These are phyloP conservation scores for Melanotaenia pygmaea DNA, from an alignment of 2,797 vertebrate genomes.

Conservation along the genomic window DNA sequence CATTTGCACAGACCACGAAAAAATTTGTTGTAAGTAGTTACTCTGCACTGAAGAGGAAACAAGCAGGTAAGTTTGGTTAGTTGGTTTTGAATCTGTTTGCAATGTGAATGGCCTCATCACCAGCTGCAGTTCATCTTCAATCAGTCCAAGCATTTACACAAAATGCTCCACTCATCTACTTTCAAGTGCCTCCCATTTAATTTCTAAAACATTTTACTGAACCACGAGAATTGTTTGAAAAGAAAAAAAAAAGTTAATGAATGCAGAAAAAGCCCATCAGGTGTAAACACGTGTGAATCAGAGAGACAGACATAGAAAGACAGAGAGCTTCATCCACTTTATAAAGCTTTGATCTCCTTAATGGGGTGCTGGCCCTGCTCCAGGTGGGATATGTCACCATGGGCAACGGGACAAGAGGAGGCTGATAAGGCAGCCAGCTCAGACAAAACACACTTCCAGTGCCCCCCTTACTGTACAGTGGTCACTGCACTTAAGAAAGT, in stretches of 20 bases:
- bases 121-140: slow-evolving; percentile 28
- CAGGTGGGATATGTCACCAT: slow-evolving; percentile 74
- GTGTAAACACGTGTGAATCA: slow-evolving; percentile 45
- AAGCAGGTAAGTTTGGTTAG: slow-evolving; percentile 21
- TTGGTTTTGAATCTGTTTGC: slow-evolving; percentile 24
- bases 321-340: slow-evolving; percentile 64
- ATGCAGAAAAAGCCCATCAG: slow-evolving; percentile 20
- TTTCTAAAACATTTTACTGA: slow-evolving; percentile 4
- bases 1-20: slow-evolving; percentile 13
- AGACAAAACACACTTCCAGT: slow-evolving; percentile 68
- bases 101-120: slow-evolving; percentile 13
- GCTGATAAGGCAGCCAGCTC: slow-evolving; percentile 67
- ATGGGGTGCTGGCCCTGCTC: slow-evolving; percentile 74
- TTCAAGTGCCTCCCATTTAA: not conserved
- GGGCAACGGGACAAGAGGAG: slow-evolving; percentile 73
- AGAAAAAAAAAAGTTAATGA: not conserved
- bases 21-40: slow-evolving; percentile 47
- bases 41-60: slow-evolving; percentile 22
- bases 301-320: slow-evolving; percentile 29
- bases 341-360: slow-evolving; percentile 78
- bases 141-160: slow-evolving; percentile 10
- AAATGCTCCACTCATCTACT: not conserved
- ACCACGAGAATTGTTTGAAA: not conserved
- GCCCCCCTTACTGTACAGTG: slow-evolving; percentile 36
- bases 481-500: slow-evolving; percentile 17